A percentile compares a stretch with the other conserved stretches of the same genome.
Evolutionary conservation across 1,140 invertebrate species (phyloP).

Genomic region (Eubasilissa regina): DNA sequence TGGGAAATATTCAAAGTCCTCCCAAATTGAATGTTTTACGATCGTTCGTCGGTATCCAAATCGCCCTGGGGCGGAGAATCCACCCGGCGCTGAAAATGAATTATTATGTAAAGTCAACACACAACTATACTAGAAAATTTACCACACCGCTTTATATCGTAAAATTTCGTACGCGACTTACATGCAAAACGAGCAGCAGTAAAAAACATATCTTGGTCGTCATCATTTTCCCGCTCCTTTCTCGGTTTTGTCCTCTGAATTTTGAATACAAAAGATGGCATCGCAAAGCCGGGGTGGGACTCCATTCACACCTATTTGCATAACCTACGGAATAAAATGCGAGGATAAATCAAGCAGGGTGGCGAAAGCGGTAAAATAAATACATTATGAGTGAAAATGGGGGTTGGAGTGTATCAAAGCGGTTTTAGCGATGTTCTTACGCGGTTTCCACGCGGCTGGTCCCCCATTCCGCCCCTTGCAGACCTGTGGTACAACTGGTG

Average conservation of each 20-base stretch:
- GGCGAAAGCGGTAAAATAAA: conserved; percentile 49
- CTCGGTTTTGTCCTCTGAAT: conserved; percentile 44
- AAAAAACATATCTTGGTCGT: conserved; percentile 51
- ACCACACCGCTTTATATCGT: conserved; percentile 40
- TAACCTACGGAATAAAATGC: conserved; percentile 49
- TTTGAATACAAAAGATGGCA: conserved; percentile 50
- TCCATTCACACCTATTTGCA: conserved; percentile 47
- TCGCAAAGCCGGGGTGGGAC: conserved; percentile 7
- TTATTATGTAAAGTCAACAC: conserved; percentile 52
- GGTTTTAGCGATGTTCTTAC: conserved; percentile 49
- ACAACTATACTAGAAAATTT: conserved; percentile 27
- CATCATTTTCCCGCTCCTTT: conserved; percentile 40
- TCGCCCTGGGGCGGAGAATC: background rate
- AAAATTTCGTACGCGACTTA: conserved; percentile 49
- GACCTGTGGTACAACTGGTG: background rate
- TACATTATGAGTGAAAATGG: conserved; percentile 45
- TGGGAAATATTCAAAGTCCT: conserved; percentile 12
- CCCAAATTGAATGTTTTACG: conserved; percentile 47
- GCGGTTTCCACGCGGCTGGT: conserved; percentile 20
- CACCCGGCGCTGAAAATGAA: conserved; percentile 38
- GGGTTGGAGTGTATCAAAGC: conserved; percentile 45
- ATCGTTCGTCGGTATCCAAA: conserved; percentile 30
- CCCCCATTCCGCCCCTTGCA: no score
- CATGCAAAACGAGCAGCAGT: conserved; percentile 51
- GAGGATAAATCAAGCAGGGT: conserved; percentile 48